Evolutionary conservation across 2,888 invertebrate genomes (phyloP).

Genomic region (Eupithecia vulgata): DNA sequence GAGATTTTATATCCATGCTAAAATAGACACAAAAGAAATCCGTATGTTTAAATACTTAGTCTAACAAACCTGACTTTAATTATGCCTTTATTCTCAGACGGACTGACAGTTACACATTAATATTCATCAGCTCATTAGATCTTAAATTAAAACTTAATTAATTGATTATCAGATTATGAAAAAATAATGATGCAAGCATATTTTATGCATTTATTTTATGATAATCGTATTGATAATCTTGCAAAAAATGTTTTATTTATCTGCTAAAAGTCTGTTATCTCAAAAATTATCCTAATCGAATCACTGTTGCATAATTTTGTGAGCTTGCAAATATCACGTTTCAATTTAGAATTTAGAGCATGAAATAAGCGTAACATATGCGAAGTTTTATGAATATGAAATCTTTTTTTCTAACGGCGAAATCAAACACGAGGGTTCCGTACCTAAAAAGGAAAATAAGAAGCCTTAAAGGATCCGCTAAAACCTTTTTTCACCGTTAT

Average conservation of each 20-base stretch:
- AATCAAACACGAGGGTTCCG: too few species aligned
- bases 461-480: too few species aligned
- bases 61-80: not conserved
- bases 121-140: not conserved
- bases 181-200: not conserved
- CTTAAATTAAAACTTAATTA: not conserved
- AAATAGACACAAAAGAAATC: not conserved
- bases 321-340: not conserved
- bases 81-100: not conserved
- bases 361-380: not conserved
- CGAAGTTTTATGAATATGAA: not conserved
- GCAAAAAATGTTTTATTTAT: not conserved
- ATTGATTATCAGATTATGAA: not conserved
- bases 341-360: not conserved
- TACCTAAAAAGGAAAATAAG: too few species aligned
- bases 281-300: not conserved
- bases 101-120: not conserved
- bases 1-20: not conserved
- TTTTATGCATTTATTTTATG: not conserved
- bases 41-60: not conserved
- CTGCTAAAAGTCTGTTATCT: not conserved
- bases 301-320: not conserved
- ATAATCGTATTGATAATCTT: not conserved
- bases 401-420: not conserved
- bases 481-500: too few species aligned